Evolutionary conservation across 2,113 vertebrate species (phyloP), one percentile per base, ranked within the genome.

Genomic region (Anolis carolinensis): DNA sequence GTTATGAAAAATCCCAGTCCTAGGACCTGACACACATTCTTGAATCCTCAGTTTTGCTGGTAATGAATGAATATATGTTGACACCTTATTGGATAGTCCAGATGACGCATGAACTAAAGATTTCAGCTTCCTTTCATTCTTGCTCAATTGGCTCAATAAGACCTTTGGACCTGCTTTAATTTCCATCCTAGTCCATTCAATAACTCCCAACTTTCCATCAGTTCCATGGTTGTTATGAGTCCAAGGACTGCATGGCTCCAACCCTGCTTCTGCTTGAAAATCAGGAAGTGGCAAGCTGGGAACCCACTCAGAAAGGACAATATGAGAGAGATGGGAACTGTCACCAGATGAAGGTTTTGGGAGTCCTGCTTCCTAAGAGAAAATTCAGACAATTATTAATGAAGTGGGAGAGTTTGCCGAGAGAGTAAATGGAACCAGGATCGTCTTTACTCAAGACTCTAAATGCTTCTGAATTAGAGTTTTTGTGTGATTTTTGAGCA

Each of bases 251-350:
- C 59, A 52, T 74, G 65, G 21, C n/a, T 81, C 70, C 70, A 81
- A 9, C 75, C 25, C 25, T 8, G 84, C 83, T 34, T 93, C 84
- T 75, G 82, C 83, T 50, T 83, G 94, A 76, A 89, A 93, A 87
- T 96, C 96, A 1, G 92, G 90, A 79, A 96, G 90, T 0, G 94
- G 86, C 7, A 96, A 94, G 55, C 90, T 91, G 1, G 97, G 95
- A 77, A 89, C 90, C 79, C 97, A 97, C 83, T 97, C 94, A 36
- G 97, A 98, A 95, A 98, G 93, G 91, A 98, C 90, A 93, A 98
- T 98, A 94, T 92, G 95, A 10, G 98, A 98, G 85, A 98, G 89
- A 50, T 96, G 95, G 92, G 95, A 93, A n/a, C 88, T 89, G 13
- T 92, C 78, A 86, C 85, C 78, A 62, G 87, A 90, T 1, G 90